Evolutionary conservation across 2,888 invertebrate species (phyloP).

Genomic region (Agrilus mali): DNA sequence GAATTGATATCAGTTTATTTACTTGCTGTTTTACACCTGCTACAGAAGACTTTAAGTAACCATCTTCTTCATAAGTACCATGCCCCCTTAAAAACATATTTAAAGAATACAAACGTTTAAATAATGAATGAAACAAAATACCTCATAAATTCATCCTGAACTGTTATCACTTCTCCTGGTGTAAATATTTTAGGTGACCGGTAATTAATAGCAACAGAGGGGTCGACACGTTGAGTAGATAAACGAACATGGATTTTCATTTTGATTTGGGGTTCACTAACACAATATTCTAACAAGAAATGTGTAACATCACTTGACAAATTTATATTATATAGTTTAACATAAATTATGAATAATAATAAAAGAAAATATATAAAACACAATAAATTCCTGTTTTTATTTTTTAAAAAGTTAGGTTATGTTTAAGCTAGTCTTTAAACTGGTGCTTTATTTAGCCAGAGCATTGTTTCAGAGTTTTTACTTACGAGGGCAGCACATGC

Average conservation of each 20-base stretch:
- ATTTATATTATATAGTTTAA: too few species aligned
- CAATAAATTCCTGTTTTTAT: too few species aligned
- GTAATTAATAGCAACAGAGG: constrained; percentile 41
- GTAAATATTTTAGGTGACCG: constrained; percentile 59
- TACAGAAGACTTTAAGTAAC: constrained; percentile 78
- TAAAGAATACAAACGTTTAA: not conserved
- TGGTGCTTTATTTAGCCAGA: too few species aligned
- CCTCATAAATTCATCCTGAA: constrained; percentile 76
- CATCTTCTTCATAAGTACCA: constrained; percentile 84
- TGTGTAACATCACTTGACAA: too few species aligned
- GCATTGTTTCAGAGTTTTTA: too few species aligned
- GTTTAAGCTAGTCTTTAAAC: too few species aligned
- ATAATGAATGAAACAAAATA: constrained; percentile 22
- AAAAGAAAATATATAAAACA: too few species aligned
- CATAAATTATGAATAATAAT: too few species aligned
- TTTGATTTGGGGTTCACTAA: constrained; percentile 11
- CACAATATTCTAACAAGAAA: too few species aligned
- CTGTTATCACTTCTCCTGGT: constrained; percentile 79
- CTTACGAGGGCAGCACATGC: too few species aligned
- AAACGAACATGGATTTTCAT: constrained; percentile 51
- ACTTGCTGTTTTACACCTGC: constrained; percentile 91
- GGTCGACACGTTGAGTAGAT: constrained; percentile 52
- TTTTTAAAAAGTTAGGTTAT: too few species aligned
- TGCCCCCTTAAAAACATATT: constrained; percentile 60
- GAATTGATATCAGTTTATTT: constrained; percentile 86